Evolutionary conservation across 2,888 invertebrate genomes (phyloP), one percentile per base, ranked within the genome.

Genomic region (Eupithecia abbreviata): DNA sequence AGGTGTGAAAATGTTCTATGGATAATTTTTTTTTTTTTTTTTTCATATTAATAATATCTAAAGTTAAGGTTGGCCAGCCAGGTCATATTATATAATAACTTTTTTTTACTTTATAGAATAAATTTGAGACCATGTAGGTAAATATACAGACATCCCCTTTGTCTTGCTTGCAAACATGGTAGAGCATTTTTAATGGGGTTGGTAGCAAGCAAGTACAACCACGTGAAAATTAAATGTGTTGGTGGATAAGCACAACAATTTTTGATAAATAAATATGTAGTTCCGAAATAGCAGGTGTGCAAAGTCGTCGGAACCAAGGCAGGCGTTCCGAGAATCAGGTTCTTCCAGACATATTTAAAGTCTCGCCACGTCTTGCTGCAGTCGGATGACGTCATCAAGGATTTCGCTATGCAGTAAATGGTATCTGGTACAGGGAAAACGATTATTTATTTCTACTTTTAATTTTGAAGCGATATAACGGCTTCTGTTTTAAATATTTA

Each of bases 251-350:
- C 15, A 67, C 9, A 30, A 62, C 2, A 62, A 30, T 62, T 62
- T 71, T 2, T 45, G 7, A 55, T 41, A 69, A 43, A 15, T 47
- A 67, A 42, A 67, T 80, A 82, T 82, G 83, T 84, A 85, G 83
- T 84, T 87, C 88, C 87, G 89, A 91, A 88, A 86, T 86, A 88
- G 89, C 92, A 93, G 93, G 92, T 93, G 92, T 84, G 83, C 86
- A 86, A 87, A 85, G 78, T 91, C 90, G 90, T 88, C 87, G 87
- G 90, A 92, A 91, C 84, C 87, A 87, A 89, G 88, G 89, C 87
- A 87, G 42, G 85, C 89, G 86, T 91, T 91, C 89, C 82, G 80
- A 88, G 89, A 92, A 92, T 90, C 88, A 82, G 90, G 89, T 87
- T 84, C 84, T 80, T 83, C 78, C 85, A 83, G 83, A 82, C 83